Evolutionary conservation across 2,888 invertebrate genomes (phyloP).

Genomic region (Xylota sylvarum): DNA sequence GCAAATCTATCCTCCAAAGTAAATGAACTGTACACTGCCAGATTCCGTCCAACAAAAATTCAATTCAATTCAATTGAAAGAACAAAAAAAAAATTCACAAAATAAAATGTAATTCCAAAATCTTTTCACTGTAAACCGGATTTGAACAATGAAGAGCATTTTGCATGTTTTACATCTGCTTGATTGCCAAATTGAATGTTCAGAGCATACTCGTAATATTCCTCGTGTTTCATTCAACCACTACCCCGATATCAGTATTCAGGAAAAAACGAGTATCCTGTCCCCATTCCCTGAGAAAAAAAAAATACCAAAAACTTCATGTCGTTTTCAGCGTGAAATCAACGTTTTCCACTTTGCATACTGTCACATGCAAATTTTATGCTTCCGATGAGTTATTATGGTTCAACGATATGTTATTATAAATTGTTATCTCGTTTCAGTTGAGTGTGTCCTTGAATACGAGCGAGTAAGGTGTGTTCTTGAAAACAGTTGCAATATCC

Average conservation of each 20-base stretch:
- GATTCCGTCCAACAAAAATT: not conserved
- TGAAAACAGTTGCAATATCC: too few relatives aligned
- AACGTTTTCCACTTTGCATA: constrained; percentile 24
- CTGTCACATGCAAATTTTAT: constrained; percentile 26
- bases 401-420: constrained; percentile 1
- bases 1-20: not conserved
- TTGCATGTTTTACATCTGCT: not conserved
- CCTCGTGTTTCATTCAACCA: not conserved
- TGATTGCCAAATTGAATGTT: constrained; percentile 20
- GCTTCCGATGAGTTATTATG: constrained; percentile 10
- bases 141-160: not conserved
- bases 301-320: not conserved
- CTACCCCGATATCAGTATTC: too few relatives aligned
- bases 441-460: not conserved
- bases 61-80: not conserved
- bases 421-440: not conserved
- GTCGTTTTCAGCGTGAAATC: constrained; percentile 7
- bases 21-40: not conserved
- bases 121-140: not conserved
- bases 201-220: not conserved
- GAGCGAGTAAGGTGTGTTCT: too few relatives aligned
- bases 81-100: not conserved
- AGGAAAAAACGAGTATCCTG: not conserved
- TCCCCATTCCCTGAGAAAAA: not conserved
- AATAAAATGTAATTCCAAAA: constrained; percentile 3